phyloP scores from a whole-genome alignment of 1,140 invertebrate genomes.

The Drosophila baimaii region DNA sequence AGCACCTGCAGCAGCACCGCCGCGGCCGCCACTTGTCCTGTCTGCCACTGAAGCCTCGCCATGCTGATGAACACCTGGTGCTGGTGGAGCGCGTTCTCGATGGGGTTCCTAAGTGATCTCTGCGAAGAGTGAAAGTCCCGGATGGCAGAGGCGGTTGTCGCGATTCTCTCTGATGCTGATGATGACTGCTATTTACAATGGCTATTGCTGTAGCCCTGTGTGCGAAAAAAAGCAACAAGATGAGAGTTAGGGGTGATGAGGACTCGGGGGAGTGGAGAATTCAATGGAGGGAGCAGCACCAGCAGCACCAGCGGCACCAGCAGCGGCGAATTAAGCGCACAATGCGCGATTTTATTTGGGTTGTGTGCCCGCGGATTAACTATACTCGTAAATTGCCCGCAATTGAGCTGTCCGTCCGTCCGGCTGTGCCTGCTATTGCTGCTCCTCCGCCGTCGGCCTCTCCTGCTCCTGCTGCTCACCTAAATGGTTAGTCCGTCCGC shows the following conservation, averaged over 20 bases:
- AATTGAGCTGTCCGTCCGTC: slow-evolving; percentile 67
- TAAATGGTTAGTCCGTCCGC: slow-evolving; percentile 76
- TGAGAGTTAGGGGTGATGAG: slow-evolving; percentile 11
- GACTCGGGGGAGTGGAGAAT: slow-evolving; percentile 10
- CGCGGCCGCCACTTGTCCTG: slow-evolving; percentile 14
- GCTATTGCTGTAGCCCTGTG: slow-evolving; percentile 69
- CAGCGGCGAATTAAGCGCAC: slow-evolving; percentile 68
- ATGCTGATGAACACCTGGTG: slow-evolving; percentile 44
- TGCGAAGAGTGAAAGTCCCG: slow-evolving; percentile 15
- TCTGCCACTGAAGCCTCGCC: slow-evolving; percentile 17
- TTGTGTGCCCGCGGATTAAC: slow-evolving; percentile 66
- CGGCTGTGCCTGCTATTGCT: slow-evolving; percentile 11
- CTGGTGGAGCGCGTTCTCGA: slow-evolving; percentile 20
- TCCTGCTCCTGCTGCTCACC: slow-evolving; percentile 47
- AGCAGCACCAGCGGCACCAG: slow-evolving; percentile 38
- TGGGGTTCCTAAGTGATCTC: slow-evolving; percentile 3
- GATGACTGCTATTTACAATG: slow-evolving; percentile 69
- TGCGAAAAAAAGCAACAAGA: slow-evolving; percentile 23
- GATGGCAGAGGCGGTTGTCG: slow-evolving; percentile 23
- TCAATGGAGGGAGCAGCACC: slow-evolving; percentile 31
- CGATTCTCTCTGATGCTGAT: slow-evolving; percentile 28
- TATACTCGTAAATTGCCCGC: slow-evolving; percentile 68
- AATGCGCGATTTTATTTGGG: slow-evolving; percentile 69
- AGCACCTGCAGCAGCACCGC: slow-evolving; percentile 27
- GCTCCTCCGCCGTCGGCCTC: slow-evolving; percentile 2